phyloP scores from a whole-genome alignment of 2,888 invertebrate species.

The Magallana nippona region DNA sequence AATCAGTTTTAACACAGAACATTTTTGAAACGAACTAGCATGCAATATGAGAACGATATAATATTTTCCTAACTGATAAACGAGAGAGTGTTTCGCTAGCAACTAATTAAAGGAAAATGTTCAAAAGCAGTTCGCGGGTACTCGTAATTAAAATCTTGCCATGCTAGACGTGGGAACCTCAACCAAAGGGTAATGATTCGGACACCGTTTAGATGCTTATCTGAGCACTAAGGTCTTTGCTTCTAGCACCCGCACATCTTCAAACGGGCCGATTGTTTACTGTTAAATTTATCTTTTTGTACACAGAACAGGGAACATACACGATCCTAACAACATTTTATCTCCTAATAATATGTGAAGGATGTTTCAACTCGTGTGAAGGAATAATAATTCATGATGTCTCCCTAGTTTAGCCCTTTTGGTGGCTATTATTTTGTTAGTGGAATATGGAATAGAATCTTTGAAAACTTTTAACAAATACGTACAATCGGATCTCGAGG shows the following conservation, averaged over 20 bases:
- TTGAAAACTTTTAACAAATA: too few species aligned
- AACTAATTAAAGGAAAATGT: constrained; percentile 7
- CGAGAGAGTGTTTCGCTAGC: background rate
- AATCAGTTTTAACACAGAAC: constrained; percentile 11
- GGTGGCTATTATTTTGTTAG: too few species aligned
- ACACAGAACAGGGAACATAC: constrained; percentile 16
- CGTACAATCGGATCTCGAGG: too few species aligned
- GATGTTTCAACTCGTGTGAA: constrained; percentile 14
- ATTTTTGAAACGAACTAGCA: constrained; percentile 4
- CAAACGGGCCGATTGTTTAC: constrained; percentile 34
- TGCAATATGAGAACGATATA: background rate
- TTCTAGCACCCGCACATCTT: constrained; percentile 24
- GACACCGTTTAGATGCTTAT: constrained; percentile 33
- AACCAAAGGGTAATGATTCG: constrained; percentile 13
- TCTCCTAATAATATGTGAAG: constrained; percentile 8
- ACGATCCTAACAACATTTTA: constrained; percentile 25
- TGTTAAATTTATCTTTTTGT: constrained; percentile 37
- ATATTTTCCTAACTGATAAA: background rate
- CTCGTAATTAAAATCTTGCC: background rate
- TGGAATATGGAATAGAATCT: too few species aligned
- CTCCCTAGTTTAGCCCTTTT: too few species aligned
- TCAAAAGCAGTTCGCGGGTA: background rate
- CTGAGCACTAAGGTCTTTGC: constrained; percentile 14
- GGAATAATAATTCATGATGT: background rate
- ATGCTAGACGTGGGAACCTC: background rate